These are phyloP conservation scores for Drosophila merina DNA, from an alignment of 2,888 invertebrate genomes.

Conservation along the genomic window DNA sequence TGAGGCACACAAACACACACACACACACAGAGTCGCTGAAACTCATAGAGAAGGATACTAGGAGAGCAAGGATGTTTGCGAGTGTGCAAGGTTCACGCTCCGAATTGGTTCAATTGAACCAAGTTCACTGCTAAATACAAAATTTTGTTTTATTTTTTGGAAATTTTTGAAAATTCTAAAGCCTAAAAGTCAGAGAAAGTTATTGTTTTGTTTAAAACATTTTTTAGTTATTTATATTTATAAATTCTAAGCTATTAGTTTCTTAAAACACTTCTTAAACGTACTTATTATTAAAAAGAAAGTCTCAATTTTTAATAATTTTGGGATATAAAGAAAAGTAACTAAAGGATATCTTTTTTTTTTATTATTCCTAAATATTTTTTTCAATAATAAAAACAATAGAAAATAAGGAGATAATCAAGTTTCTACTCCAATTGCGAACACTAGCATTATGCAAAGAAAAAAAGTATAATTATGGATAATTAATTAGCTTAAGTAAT, in stretches of 20 bases:
- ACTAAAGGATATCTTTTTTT: too few relatives aligned
- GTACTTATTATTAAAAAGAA: too few relatives aligned
- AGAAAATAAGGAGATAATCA: neutral
- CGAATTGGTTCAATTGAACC: conserved; percentile 42
- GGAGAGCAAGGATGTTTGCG: conserved; percentile 14
- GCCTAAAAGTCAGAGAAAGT: too few relatives aligned
- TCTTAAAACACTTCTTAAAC: too few relatives aligned
- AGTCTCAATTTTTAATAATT: too few relatives aligned
- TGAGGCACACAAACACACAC: conserved; percentile 32
- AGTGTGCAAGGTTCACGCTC: conserved; percentile 21
- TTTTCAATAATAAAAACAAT: too few relatives aligned
- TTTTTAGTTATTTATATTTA: too few relatives aligned
- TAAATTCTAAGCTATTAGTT: too few relatives aligned
- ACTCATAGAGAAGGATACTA: conserved; percentile 28
- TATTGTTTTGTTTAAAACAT: too few relatives aligned
- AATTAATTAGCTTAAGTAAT: conserved; percentile 4
- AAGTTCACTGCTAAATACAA: conserved; percentile 25
- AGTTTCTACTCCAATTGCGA: neutral
- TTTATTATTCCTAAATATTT: too few relatives aligned
- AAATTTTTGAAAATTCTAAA: neutral
- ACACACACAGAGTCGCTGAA: conserved; percentile 1
- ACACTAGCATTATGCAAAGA: neutral
- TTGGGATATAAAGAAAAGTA: too few relatives aligned
- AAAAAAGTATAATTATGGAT: neutral
- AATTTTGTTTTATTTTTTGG: neutral